Conservation (phyloP, 92 coral and sea anemone species). For the Epizoanthus fatuus region DNA sequence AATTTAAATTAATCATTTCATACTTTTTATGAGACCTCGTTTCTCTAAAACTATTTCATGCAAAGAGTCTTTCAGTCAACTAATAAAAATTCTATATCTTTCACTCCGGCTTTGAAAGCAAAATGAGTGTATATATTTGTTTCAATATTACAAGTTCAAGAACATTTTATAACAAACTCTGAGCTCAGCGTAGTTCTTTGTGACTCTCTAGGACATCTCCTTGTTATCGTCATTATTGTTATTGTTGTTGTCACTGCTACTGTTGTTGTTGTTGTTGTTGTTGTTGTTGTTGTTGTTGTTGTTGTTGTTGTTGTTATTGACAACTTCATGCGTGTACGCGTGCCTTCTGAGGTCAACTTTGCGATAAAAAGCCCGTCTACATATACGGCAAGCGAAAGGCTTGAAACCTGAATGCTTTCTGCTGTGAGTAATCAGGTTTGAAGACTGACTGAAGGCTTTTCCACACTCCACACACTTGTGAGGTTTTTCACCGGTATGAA, state of each 20-base stretch:
- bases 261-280: not conserved
- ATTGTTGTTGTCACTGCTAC: not conserved
- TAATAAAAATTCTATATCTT: no score
- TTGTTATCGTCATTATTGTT: not conserved
- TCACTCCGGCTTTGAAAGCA: no score
- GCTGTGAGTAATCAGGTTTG: slow-evolving; percentile 96
- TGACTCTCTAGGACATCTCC: not conserved
- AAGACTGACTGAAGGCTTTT: slow-evolving; percentile 96
- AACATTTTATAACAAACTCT: no score
- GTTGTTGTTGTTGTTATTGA: not conserved
- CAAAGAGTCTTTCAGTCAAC: no score
- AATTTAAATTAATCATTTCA: no score
- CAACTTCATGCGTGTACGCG: slow-evolving; percentile 80
- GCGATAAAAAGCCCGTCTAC: slow-evolving; percentile 92
- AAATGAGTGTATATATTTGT: no score
- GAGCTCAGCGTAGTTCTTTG: no score
- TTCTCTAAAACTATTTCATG: no score
- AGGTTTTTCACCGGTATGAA: slow-evolving; percentile 97
- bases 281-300: not conserved
- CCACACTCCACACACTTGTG: slow-evolving; percentile 96
- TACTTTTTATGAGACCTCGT: no score
- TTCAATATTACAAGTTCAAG: no score
- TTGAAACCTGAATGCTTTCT: slow-evolving; percentile 95
- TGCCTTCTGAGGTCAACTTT: slow-evolving; percentile 94
- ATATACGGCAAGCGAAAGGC: slow-evolving; percentile 91